Evolutionary conservation across 2,797 vertebrate species (phyloP).

Genomic region (Bucorvus abyssinicus): DNA sequence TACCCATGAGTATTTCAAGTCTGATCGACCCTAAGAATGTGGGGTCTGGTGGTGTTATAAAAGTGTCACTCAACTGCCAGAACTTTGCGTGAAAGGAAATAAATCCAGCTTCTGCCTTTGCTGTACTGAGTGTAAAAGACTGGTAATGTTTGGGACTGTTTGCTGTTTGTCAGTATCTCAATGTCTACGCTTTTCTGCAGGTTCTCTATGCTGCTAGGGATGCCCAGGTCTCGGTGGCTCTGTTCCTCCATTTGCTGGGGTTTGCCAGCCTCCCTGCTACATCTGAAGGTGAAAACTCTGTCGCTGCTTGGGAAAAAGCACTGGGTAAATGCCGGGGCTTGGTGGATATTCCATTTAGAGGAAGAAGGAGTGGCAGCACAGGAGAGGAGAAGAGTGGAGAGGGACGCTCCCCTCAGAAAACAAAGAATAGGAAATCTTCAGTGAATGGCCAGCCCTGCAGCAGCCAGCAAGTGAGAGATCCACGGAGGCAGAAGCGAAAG

Average conservation of each 20-base stretch:
- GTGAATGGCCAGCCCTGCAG: conserved; percentile 75
- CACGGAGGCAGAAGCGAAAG: conserved; percentile 87
- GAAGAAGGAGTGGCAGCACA: conserved; percentile 65
- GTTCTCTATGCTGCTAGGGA: conserved; percentile 91
- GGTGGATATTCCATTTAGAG: conserved; percentile 89
- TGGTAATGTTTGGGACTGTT: neutral
- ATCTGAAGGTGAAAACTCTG: conserved; percentile 10
- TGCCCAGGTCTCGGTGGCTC: conserved; percentile 90
- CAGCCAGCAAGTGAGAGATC: conserved; percentile 87
- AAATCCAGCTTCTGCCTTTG: neutral
- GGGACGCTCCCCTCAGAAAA: conserved; percentile 64
- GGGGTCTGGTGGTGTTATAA: neutral
- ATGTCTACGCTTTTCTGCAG: conserved; percentile 71
- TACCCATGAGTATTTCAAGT: neutral
- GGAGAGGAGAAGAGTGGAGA: conserved; percentile 75
- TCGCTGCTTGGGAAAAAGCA: conserved; percentile 70
- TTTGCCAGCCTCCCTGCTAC: conserved; percentile 52
- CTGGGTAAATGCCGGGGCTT: conserved; percentile 84
- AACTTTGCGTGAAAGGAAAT: neutral
- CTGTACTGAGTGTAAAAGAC: neutral
- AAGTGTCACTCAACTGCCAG: neutral
- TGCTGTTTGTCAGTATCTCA: neutral
- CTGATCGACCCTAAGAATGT: neutral
- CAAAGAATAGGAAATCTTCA: conserved; percentile 66
- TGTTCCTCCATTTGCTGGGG: conserved; percentile 89